Conservation (phyloP, 2,113 vertebrate genomes). For the Larimichthys crocea region DNA sequence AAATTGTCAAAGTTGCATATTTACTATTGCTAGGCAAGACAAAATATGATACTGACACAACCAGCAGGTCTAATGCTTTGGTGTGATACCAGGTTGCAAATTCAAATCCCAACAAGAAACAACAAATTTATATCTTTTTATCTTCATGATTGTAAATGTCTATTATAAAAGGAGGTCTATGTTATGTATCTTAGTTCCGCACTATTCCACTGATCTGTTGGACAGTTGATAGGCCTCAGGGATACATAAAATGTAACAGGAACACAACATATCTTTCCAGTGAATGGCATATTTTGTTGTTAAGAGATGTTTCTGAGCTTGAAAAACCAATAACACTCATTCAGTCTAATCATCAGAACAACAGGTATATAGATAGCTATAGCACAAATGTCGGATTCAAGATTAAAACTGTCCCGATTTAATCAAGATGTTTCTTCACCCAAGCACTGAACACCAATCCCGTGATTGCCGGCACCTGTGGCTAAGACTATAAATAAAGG, state of each 20-base stretch:
- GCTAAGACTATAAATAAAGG: conserved; percentile 40
- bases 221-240: not conserved
- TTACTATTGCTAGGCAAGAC: too few species aligned
- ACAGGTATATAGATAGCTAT: too few species aligned
- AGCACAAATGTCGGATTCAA: not conserved
- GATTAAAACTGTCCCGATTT: conserved; percentile 13
- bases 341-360: not conserved
- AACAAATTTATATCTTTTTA: too few species aligned
- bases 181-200: not conserved
- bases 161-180: not conserved
- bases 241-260: not conserved
- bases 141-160: not conserved
- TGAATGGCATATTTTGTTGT: not conserved
- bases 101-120: not conserved
- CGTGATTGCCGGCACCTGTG: conserved; percentile 22
- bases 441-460: not conserved
- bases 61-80: not conserved
- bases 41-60: too few species aligned
- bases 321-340: conserved; percentile 6
- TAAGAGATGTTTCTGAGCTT: not conserved
- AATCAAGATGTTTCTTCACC: conserved; percentile 14
- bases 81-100: not conserved
- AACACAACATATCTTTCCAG: not conserved
- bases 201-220: not conserved
- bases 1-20: too few species aligned